Evolutionary conservation across 2,888 invertebrate genomes (phyloP), one percentile per base, ranked within the genome.

Genomic region (Thereva nobilitata): DNA sequence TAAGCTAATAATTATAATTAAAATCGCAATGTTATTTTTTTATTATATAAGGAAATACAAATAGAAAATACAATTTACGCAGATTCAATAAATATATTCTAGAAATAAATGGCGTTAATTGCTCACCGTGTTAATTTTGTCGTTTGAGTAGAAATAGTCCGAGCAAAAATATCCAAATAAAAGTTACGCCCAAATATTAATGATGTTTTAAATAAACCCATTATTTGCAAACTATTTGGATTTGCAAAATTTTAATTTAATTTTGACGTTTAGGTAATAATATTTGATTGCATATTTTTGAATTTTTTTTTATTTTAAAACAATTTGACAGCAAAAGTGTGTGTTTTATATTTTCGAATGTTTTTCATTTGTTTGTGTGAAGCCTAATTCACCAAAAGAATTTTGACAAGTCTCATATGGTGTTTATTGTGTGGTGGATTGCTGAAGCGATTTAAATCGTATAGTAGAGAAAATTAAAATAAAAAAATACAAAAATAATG

Each of bases 1-100:
- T 76, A 97, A 86, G 84, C 96, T 97, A 73, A 55, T 68, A 61
- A 35, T 53, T 42, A 56, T 67, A 64, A 59, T 57, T 40, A 47
- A 34, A 9, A 7, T 3, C 35, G 8, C 41, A 55, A n/a, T 7
- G 40, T 40, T 40, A 40, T 23, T 23, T 23, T 23, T 23, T 2
- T 23, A 23, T 23, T 23, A 23, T 23, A 23, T 23, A 23, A 23
- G 23, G 2, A 23, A 8, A 38, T 40, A 54, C 8, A 10, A n/a
- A 37, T 8, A 9, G 7, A 38, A 2, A 12, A 12, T 47, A 41
- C 23, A 6, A 50, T 50, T n/a, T 50, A 41, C 50, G 49, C 61
- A 61, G n/a, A 40, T n/a, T n/a, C n/a, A 23, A 23, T 49, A 8
- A 49, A 45, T 57, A 8, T 9, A 9, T 35, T 37, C 4, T 52